These are phyloP conservation scores for Muricea muricata DNA, from an alignment of 92 coral and sea anemone species.

Conservation along the genomic window DNA sequence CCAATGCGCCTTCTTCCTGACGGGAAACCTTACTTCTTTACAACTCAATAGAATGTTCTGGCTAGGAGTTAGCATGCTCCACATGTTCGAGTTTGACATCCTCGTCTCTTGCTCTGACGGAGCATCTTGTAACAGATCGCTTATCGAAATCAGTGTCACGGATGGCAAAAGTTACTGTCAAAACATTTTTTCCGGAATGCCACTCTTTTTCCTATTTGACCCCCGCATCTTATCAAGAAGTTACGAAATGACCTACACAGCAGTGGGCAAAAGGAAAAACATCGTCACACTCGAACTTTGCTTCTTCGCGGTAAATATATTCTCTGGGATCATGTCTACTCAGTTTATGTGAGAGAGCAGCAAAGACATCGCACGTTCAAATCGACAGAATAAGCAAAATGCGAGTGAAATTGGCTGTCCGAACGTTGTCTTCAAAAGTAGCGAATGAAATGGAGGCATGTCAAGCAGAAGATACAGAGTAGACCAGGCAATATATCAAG, in stretches of 20 bases:
- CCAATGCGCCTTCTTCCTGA: conserved; percentile 29
- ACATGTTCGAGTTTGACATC: conserved; percentile 37
- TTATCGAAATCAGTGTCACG: conserved; percentile 7
- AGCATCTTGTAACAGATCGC: too few species aligned
- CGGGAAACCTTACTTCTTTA: conserved; percentile 24
- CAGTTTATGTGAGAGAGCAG: conserved; percentile 1
- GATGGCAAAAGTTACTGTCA: not conserved
- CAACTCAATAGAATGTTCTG: conserved; percentile 46
- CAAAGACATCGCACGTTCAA: conserved; percentile 32
- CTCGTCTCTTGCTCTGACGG: conserved; percentile 52
- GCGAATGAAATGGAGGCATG: conserved; percentile 34
- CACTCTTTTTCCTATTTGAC: too few species aligned
- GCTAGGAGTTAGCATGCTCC: conserved; percentile 36
- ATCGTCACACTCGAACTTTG: too few species aligned
- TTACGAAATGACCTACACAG: too few species aligned
- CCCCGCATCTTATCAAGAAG: too few species aligned
- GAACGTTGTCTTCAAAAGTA: not conserved
- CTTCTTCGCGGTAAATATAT: not conserved
- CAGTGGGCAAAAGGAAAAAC: too few species aligned
- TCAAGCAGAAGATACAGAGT: not conserved
- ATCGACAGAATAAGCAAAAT: conserved; percentile 45
- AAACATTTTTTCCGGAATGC: too few species aligned
- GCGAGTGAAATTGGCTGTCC: not conserved
- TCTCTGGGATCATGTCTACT: too few species aligned
- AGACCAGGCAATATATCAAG: not conserved